Percentiles rank a stretch among this genome's conserved stretches.
These are phyloP conservation scores for Aspidiotus destructor DNA, from an alignment of 2,888 invertebrate species.

Conservation along the genomic window DNA sequence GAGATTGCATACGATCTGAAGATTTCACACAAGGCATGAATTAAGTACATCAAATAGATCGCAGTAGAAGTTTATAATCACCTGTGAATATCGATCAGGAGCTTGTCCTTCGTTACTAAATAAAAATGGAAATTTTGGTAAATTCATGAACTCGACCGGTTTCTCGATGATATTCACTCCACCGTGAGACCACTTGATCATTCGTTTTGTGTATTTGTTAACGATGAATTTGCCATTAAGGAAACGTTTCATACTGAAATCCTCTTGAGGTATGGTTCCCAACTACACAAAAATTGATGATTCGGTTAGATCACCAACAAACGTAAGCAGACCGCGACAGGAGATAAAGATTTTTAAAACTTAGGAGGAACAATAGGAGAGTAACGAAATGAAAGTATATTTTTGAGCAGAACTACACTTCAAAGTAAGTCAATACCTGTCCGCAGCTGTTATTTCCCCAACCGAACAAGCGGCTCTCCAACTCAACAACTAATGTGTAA, in stretches of 20 bases:
- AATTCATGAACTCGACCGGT: slow-evolving; percentile 42
- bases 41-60: slow-evolving; percentile 9
- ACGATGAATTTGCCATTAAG: slow-evolving; percentile 53
- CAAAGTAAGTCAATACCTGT: slow-evolving; percentile 44
- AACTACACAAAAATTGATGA: slow-evolving; percentile 24
- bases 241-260: slow-evolving; percentile 41
- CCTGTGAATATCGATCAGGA: slow-evolving; percentile 7
- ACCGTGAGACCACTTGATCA: slow-evolving; percentile 55
- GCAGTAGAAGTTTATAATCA: not conserved
- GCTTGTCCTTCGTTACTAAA: slow-evolving; percentile 36
- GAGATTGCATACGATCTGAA: slow-evolving; percentile 18
- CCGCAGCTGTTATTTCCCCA: slow-evolving; percentile 64
- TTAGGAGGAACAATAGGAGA: not conserved
- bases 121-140: slow-evolving; percentile 43
- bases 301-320: not conserved
- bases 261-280: slow-evolving; percentile 36
- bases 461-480: slow-evolving; percentile 55
- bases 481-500: slow-evolving; percentile 59
- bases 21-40: not conserved
- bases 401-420: not conserved
- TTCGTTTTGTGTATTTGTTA: slow-evolving; percentile 61
- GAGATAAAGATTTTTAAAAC: too few species aligned
- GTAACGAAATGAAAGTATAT: not conserved
- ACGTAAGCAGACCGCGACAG: too few species aligned
- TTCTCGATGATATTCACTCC: slow-evolving; percentile 42